These are phyloP conservation scores for Zoanthus sansibaricus DNA, from an alignment of 92 coral and sea anemone genomes.

Conservation along the genomic window DNA sequence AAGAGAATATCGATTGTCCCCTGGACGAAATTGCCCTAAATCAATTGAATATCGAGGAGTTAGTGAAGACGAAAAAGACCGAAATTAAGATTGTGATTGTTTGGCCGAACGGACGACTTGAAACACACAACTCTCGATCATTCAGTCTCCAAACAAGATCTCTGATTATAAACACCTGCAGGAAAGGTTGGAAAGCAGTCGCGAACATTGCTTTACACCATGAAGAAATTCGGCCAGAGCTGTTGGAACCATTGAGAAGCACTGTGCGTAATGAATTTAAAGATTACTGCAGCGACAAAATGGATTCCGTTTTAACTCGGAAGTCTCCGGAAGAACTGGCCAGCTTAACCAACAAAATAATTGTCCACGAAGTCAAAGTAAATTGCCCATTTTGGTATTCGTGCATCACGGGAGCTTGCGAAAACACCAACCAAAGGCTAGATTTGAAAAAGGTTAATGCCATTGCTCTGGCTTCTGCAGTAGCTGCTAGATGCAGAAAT, in stretches of 20 bases:
- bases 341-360: slow-evolving; percentile 50
- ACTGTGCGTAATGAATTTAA: slow-evolving; percentile 48
- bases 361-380: slow-evolving; percentile 61
- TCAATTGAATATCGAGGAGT: slow-evolving; percentile 34
- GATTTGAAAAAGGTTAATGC: slow-evolving; percentile 53
- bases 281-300: slow-evolving; percentile 49
- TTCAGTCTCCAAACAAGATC: slow-evolving; percentile 62
- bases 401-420: slow-evolving; percentile 55
- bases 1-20: background rate
- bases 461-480: slow-evolving; percentile 63
- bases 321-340: slow-evolving; percentile 61
- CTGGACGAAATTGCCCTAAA: slow-evolving; percentile 26
- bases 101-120: slow-evolving; percentile 48
- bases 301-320: slow-evolving; percentile 54
- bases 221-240: slow-evolving; percentile 41
- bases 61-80: slow-evolving; percentile 6
- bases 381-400: slow-evolving; percentile 61
- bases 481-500: slow-evolving; percentile 64
- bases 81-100: slow-evolving; percentile 58
- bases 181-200: slow-evolving; percentile 60
- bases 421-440: slow-evolving; percentile 18
- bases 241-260: slow-evolving; percentile 48
- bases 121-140: slow-evolving; percentile 29
- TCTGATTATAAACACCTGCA: slow-evolving; percentile 44
- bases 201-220: slow-evolving; percentile 50